Evolutionary conservation across 2,888 invertebrate genomes (phyloP), one percentile per base, ranked within the genome.

Genomic region (Eupsilia transversa): DNA sequence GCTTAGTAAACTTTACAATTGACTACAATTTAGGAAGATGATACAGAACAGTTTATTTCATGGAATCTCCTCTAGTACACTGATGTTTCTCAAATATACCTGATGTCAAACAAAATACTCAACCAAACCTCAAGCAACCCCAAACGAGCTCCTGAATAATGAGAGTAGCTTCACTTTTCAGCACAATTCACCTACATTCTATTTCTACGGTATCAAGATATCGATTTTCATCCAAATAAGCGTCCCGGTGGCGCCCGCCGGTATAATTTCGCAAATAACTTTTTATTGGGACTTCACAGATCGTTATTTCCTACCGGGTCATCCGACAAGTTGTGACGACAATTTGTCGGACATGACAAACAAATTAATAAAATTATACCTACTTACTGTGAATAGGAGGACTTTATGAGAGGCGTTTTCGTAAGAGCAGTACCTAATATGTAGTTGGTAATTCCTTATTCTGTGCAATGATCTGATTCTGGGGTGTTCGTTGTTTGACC

Each of bases 171-270:
- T 33, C n/a, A 59, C 46, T 41, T 59, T 73, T 69, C 66, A 68
- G 33, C 43, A 70, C 57, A 64, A 76, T 74, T 88, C 89, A 91
- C 91, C 90, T 88, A 92, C 86, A 90, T 92, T 90, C 90, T 89
- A 91, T 91, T 91, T 86, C 82, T 68, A 80, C 72, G 77, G 61
- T 80, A 85, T 60, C 59, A 79, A 76, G 78, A 72, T 91, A 94
- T 94, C 89, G 93, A 93, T 94, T 91, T 79, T 38, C 65, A 74
- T 46, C 81, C 33, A 79, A 84, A 87, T 83, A 89, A 87, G 89
- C 92, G 93, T 70, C 94, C 76, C 77, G 67, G 70, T 86, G 94
- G 92, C 93, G 94, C 94, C 94, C 93, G 94, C 94, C 94, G 84
- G 86, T 72, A 91, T 91, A 90, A 92, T 92, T 90, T 90, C 87